Conservation (phyloP, 2,797 vertebrate species). For the Rhinogobio ventralis region DNA sequence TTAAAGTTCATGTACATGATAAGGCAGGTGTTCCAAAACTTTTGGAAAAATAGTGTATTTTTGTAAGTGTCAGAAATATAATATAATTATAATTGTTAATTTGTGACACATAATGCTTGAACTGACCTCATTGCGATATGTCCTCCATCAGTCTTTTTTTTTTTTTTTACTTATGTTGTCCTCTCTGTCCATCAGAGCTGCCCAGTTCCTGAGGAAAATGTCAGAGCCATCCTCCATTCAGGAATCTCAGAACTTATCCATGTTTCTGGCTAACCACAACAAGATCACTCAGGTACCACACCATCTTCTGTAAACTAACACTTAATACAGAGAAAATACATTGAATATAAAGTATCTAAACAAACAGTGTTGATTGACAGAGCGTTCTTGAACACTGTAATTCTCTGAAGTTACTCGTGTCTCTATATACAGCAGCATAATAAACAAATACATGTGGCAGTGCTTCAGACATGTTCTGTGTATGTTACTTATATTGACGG, state of each 20-base stretch:
- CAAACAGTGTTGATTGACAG: not conserved
- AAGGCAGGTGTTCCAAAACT: too few species aligned
- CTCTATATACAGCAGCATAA: not conserved
- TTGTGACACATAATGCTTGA: not conserved
- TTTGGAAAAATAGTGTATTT: not conserved
- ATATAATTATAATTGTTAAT: too few species aligned
- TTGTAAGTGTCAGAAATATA: not conserved
- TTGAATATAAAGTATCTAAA: too few species aligned
- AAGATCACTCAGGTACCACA: constrained; percentile 93
- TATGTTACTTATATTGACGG: not conserved
- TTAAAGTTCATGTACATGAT: too few species aligned
- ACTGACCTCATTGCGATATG: not conserved
- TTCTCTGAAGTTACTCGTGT: not conserved
- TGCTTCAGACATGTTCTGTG: not conserved
- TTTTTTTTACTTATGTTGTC: not conserved
- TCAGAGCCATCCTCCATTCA: constrained; percentile 97
- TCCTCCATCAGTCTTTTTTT: not conserved
- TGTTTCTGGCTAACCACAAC: constrained; percentile 99
- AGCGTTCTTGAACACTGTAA: not conserved
- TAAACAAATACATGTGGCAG: not conserved
- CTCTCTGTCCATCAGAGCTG: constrained; percentile 80
- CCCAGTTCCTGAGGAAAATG: constrained; percentile 98
- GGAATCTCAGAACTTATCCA: constrained; percentile 98
- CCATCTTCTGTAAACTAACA: not conserved
- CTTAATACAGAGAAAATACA: not conserved